These are phyloP conservation scores for Ahaetulla prasina DNA, from an alignment of 2,113 vertebrate genomes.

Conservation along the genomic window DNA sequence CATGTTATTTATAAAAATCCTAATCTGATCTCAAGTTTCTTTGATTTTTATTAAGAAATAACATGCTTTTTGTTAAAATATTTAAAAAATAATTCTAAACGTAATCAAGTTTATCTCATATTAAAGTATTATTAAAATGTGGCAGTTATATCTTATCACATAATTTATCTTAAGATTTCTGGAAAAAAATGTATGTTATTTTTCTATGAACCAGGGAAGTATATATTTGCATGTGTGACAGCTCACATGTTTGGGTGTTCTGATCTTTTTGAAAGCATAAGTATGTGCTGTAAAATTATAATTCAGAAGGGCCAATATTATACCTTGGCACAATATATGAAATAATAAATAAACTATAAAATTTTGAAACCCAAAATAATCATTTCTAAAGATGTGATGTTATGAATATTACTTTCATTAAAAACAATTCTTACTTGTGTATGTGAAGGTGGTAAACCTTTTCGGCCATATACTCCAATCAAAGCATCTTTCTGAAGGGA, in stretches of 20 bases:
- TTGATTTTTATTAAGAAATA: background rate
- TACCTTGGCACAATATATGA: constrained; percentile 8
- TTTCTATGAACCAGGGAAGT: background rate
- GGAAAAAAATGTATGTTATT: background rate
- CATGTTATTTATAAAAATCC: background rate
- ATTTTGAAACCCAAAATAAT: constrained; percentile 8
- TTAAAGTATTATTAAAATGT: background rate
- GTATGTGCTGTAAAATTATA: background rate
- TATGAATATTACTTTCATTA: background rate
- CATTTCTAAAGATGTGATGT: constrained; percentile 30
- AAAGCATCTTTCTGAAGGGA: constrained; percentile 97
- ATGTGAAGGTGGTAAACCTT: constrained; percentile 93
- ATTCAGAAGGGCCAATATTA: background rate
- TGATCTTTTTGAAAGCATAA: background rate
- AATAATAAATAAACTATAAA: constrained; percentile 7
- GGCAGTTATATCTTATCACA: background rate
- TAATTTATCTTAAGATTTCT: background rate
- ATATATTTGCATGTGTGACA: background rate
- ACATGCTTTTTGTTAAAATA: background rate
- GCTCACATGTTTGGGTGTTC: background rate
- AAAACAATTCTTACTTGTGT: constrained; percentile 82
- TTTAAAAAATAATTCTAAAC: background rate
- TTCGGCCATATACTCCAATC: constrained; percentile 95
- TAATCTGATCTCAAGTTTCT: background rate
- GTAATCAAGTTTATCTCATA: background rate